Conservation (phyloP, 1,140 invertebrate genomes). For the Aleiodes sp. region DNA sequence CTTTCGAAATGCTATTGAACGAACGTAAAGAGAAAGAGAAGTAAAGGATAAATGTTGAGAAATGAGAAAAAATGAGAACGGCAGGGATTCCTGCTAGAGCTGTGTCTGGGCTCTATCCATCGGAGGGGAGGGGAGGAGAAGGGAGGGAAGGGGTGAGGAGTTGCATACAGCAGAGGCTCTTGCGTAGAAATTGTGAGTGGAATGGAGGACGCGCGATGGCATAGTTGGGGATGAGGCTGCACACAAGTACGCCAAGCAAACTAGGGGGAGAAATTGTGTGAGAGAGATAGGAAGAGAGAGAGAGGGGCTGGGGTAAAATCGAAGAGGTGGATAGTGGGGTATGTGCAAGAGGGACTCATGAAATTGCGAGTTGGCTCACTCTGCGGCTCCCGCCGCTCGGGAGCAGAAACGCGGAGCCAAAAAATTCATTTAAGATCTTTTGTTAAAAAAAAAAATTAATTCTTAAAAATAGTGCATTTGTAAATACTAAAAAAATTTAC, state of each 20-base stretch:
- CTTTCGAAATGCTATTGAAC: no score
- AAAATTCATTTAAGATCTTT: constrained; percentile 60
- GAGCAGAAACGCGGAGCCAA: constrained; percentile 67
- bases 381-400: constrained; percentile 68
- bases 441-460: constrained; percentile 54
- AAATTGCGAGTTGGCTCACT: constrained; percentile 61
- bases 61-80: constrained; percentile 22
- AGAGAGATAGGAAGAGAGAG: not conserved
- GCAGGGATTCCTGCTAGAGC: constrained; percentile 1
- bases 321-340: constrained; percentile 36
- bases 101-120: no score
- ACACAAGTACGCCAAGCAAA: constrained; percentile 2
- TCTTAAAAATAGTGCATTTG: constrained; percentile 47
- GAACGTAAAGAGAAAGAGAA: no score
- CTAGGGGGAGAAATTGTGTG: not conserved
- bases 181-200: not conserved
- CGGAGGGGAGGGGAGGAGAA: constrained; percentile 25
- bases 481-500: constrained; percentile 55
- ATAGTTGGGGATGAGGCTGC: not conserved
- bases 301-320: constrained; percentile 20
- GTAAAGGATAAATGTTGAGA: no score
- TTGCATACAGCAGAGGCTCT: not conserved
- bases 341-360: constrained; percentile 45
- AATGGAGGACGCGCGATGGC: constrained; percentile 13
- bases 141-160: constrained; percentile 25